Conservation (phyloP, 2,888 invertebrate genomes). For the Bombylius discolor region DNA sequence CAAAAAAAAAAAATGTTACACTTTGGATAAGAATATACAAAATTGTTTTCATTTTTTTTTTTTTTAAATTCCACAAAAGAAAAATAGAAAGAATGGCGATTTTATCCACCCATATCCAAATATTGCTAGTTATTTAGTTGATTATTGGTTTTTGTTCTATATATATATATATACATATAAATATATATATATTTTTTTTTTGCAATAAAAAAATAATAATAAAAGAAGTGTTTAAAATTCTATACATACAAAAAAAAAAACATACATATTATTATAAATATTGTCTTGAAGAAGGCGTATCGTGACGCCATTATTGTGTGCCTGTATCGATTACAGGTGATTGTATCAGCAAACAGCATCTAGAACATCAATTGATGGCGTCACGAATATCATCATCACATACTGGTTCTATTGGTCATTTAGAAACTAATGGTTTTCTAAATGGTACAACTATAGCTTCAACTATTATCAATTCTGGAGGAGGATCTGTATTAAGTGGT, state of each 20-base stretch:
- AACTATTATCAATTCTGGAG: slow-evolving; percentile 9
- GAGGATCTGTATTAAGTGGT: not conserved
- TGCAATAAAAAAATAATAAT: no score
- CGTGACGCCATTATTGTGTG: slow-evolving; percentile 17
- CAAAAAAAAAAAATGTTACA: no score
- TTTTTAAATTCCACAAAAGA: not conserved
- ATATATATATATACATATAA: no score
- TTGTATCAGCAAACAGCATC: slow-evolving; percentile 12
- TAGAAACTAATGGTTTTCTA: slow-evolving; percentile 19
- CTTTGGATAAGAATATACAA: not conserved
- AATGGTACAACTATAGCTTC: slow-evolving; percentile 16
- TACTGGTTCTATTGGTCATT: slow-evolving; percentile 12
- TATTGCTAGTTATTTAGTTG: not conserved
- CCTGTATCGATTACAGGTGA: slow-evolving; percentile 20
- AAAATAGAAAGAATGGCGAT: not conserved
- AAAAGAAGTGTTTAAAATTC: no score
- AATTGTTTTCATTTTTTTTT: not conserved
- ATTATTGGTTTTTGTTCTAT: not conserved
- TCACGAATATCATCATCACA: slow-evolving; percentile 12
- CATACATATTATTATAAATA: no score
- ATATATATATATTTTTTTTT: no score
- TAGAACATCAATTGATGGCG: slow-evolving; percentile 16
- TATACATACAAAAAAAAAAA: no score
- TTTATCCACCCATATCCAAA: not conserved
- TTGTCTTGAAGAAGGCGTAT: slow-evolving; percentile 8